Evolutionary conservation across 2,797 vertebrate genomes (phyloP), one percentile per base, ranked within the genome.

Genomic region (Sphaeramia orbicularis): DNA sequence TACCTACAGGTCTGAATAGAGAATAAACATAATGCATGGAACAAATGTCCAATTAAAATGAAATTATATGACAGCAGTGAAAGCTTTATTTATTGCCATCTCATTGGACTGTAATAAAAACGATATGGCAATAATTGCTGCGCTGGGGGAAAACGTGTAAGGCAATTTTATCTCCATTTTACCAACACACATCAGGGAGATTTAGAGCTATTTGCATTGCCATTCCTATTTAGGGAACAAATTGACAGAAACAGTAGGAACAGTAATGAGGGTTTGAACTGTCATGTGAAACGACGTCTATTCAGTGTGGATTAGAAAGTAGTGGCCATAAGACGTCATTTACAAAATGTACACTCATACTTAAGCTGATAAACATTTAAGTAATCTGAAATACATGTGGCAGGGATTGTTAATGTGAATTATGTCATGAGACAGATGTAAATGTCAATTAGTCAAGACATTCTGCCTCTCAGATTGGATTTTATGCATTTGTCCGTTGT

Each of bases 371-470:
- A 40, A 40, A 41, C 19, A 1, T 13, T 2, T 2, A 24, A 7
- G 10, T 45, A 19, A 45, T 47, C 12, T 27, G 7, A 10, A 56
- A 56, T 8, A 14, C 41, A 24, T 41, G 21, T 9, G 52, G 7
- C 19, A n/a, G 13, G 15, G 37, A 37, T 15, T 13, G 36, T 53
- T 38, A 21, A 53, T 55, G 8, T 40, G 37, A 56, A 12, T 41
- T 30, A 42, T 14, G 41, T 13, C 56, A 41, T 12, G 10, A 15
- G 38, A 24, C 15, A 43, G 24, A 16, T 43, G 12, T 35, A 44
- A 44, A 57, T 54, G 52, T 54, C 36, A 40, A 54, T 55, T 55
- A 55, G 53, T 15, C 19, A 19, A 11, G 38, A 42, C 53, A 10
- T 19, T 10, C 19, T 47, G 36, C 52, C 36, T 54, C 12, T 52